Evolutionary conservation across 2,113 vertebrate species (phyloP).

Genomic region (Chamaetylas fuelleborni): DNA sequence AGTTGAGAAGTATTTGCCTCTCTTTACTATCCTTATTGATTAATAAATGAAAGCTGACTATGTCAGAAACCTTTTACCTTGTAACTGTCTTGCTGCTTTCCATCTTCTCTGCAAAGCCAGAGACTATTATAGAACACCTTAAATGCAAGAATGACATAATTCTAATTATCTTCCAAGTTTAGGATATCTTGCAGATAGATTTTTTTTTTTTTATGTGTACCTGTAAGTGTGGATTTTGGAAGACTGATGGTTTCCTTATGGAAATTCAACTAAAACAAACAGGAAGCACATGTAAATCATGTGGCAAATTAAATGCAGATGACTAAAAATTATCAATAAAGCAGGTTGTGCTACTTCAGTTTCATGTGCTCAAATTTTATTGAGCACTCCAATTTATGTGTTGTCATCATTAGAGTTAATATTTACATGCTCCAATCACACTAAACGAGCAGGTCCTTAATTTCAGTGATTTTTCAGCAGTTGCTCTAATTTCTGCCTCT

Average conservation of each 20-base stretch:
- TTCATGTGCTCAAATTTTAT: conserved; percentile 42
- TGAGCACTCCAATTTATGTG: conserved; percentile 63
- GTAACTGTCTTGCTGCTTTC: neutral
- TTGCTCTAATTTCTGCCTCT: conserved; percentile 63
- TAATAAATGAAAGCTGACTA: neutral
- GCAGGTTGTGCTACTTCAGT: conserved; percentile 50
- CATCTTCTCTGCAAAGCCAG: neutral
- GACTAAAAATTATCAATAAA: conserved; percentile 41
- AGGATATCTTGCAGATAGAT: neutral
- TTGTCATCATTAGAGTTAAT: conserved; percentile 65
- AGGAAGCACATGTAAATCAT: neutral
- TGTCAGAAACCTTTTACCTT: neutral
- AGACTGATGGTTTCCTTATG: neutral
- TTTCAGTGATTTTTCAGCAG: conserved; percentile 56
- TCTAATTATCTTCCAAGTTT: neutral
- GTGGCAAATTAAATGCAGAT: conserved; percentile 24
- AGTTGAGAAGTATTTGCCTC: neutral
- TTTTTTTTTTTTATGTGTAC: neutral
- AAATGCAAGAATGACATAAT: neutral
- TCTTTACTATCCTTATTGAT: neutral
- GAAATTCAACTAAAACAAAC: neutral
- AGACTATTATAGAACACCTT: neutral
- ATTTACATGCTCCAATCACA: conserved; percentile 69
- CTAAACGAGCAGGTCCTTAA: conserved; percentile 63
- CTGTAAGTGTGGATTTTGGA: neutral